phyloP scores from a whole-genome alignment of 2,113 vertebrate genomes.

The Gorsachius goisagi region DNA sequence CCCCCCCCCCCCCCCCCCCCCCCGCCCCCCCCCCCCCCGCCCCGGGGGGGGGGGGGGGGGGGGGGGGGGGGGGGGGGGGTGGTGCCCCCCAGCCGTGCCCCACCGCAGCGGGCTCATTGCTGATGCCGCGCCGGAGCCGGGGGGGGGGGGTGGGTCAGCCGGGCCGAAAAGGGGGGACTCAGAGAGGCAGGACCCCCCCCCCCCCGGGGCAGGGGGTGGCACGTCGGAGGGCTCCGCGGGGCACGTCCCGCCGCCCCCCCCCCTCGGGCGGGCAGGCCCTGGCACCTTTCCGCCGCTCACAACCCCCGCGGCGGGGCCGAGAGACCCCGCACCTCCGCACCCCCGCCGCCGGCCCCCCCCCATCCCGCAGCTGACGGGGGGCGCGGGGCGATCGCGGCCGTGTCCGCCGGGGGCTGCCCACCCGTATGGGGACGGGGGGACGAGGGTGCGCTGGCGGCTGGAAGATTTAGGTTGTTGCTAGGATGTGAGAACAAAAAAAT shows the following conservation, averaged over 20 bases:
- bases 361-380: too few species aligned
- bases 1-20: too few species aligned
- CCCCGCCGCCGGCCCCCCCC: too few species aligned
- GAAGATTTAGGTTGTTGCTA: constrained; percentile 81
- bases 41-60: too few species aligned
- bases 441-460: constrained; percentile 68
- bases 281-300: not conserved
- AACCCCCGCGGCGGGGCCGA: too few species aligned
- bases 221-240: not conserved
- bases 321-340: too few species aligned
- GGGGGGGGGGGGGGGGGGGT: too few species aligned
- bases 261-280: not conserved
- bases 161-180: not conserved
- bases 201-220: too few species aligned
- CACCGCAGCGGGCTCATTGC: not conserved
- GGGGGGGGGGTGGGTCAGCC: not conserved
- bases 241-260: not conserved
- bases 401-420: too few species aligned
- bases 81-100: not conserved
- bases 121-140: not conserved
- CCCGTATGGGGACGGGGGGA: not conserved
- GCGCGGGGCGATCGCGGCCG: too few species aligned
- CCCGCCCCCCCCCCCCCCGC: too few species aligned
- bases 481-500: constrained; percentile 70
- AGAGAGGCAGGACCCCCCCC: not conserved